Conservation (phyloP, 2,113 vertebrate species). For the Trogon surrucura region DNA sequence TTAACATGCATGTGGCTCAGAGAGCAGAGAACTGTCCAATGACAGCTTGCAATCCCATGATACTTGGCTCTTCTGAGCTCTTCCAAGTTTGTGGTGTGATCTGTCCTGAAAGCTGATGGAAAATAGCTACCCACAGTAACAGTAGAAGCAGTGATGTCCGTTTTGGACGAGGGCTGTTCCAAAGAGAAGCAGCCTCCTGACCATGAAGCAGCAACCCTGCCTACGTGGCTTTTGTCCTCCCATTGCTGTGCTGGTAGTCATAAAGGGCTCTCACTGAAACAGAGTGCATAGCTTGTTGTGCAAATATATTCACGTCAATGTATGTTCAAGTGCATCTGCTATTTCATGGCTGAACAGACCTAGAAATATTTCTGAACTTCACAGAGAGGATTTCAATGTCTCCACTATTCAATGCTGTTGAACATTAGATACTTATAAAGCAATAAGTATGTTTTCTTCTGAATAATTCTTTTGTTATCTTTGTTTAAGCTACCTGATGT, state of each 20-base stretch:
- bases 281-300: not conserved
- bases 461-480: conserved; percentile 34
- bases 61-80: not conserved
- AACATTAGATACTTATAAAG: not conserved
- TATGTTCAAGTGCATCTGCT: not conserved
- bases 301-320: not conserved
- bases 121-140: not conserved
- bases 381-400: not conserved
- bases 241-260: not conserved
- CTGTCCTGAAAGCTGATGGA: not conserved
- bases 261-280: not conserved
- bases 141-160: not conserved
- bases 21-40: not conserved
- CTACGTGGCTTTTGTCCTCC: not conserved
- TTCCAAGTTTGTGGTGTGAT: not conserved
- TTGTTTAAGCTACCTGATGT: conserved; percentile 72
- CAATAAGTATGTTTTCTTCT: not conserved
- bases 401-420: not conserved
- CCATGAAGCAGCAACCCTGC: not conserved
- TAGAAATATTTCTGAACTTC: not conserved
- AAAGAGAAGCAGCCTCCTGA: not conserved
- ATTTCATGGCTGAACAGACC: not conserved
- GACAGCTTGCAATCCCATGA: not conserved
- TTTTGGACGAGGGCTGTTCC: not conserved
- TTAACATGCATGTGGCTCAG: not conserved